phyloP scores from a whole-genome alignment of 2,113 vertebrate species.

The Entomyzon cyanotis region DNA sequence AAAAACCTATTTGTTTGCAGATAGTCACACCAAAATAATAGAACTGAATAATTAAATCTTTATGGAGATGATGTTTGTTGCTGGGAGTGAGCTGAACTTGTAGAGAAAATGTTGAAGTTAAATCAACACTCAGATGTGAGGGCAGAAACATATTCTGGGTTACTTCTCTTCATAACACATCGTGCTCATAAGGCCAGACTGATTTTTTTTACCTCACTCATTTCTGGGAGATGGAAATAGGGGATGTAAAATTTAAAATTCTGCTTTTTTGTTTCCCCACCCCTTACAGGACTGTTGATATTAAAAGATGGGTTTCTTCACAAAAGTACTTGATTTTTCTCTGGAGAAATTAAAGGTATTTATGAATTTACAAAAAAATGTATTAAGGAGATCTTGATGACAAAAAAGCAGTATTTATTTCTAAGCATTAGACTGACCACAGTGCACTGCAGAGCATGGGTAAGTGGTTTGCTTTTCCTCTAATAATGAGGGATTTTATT shows the following conservation, averaged over 20 bases:
- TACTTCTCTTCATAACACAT: neutral
- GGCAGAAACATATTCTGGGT: neutral
- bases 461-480: neutral
- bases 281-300: neutral
- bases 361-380: neutral
- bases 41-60: neutral
- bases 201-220: neutral
- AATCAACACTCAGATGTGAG: neutral
- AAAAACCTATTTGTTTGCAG: neutral
- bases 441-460: neutral
- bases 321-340: neutral
- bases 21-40: neutral
- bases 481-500: neutral
- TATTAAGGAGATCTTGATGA: neutral
- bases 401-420: neutral
- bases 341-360: neutral
- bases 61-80: neutral
- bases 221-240: neutral
- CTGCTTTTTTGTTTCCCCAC: neutral
- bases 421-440: neutral
- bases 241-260: neutral
- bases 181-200: rapidly evolving
- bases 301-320: neutral
- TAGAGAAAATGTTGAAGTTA: neutral
- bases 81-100: neutral